Conservation (phyloP, 1,140 invertebrate species). For the Lepidostoma basale region DNA sequence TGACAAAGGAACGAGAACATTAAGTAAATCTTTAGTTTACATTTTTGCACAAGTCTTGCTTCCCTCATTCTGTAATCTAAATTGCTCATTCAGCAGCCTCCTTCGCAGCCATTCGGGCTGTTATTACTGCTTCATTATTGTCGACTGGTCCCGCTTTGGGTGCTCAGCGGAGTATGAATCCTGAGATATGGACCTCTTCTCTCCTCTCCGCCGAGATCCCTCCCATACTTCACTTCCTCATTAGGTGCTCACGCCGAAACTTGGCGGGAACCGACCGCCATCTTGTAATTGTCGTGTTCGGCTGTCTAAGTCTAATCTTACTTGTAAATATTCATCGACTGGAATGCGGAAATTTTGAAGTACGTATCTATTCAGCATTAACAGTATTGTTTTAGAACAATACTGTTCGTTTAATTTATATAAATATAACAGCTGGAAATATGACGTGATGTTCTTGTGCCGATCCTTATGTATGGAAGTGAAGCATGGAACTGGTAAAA, state of each 20-base stretch:
- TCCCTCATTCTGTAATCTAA: background rate
- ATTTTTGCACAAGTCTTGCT: no score
- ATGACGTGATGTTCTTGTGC: no score
- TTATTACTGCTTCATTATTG: constrained; percentile 27
- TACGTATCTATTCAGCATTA: no score
- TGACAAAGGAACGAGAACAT: no score
- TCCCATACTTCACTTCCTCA: background rate
- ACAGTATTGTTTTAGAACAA: no score
- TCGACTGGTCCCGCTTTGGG: constrained; percentile 17
- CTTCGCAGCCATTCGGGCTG: background rate
- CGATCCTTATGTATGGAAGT: no score
- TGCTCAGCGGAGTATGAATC: constrained; percentile 42
- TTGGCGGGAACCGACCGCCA: constrained; percentile 2
- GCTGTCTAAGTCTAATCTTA: background rate
- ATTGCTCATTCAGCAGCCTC: constrained; percentile 13
- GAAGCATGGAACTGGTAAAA: no score
- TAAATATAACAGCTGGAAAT: no score
- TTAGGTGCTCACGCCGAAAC: background rate
- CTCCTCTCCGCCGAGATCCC: background rate
- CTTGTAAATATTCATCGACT: no score
- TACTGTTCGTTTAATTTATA: no score
- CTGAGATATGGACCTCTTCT: constrained; percentile 38
- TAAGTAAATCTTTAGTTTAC: no score
- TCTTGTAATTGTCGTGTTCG: constrained; percentile 13
- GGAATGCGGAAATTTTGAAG: no score